Conservation (phyloP, 2,797 vertebrate species). For the Pyrocephalus nanus region DNA sequence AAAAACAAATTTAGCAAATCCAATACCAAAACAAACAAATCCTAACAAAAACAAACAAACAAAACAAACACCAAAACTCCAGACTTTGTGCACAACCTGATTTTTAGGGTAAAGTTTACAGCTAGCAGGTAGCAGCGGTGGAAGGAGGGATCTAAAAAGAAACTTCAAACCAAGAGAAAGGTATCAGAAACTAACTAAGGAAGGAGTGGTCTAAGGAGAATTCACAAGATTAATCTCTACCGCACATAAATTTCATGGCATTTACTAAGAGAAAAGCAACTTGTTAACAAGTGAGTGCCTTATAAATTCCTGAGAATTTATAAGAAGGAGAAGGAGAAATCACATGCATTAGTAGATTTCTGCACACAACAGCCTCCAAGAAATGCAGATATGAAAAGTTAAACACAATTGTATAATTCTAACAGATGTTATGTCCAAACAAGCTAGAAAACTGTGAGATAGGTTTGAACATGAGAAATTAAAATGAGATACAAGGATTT, state of each 20-base stretch:
- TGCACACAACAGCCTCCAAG: background rate
- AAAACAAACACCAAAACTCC: no score
- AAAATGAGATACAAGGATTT: background rate
- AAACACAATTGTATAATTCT: background rate
- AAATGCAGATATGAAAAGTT: background rate
- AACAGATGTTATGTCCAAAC: background rate
- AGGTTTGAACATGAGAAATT: background rate
- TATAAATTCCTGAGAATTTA: background rate
- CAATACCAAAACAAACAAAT: no score
- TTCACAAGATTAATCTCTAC: background rate
- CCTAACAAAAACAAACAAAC: background rate
- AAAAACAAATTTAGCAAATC: no score
- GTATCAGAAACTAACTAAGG: background rate
- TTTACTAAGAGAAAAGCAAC: background rate
- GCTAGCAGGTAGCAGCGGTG: background rate
- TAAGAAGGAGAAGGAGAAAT: background rate
- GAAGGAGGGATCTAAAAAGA: background rate
- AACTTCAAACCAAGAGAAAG: background rate
- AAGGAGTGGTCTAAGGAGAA: fast-evolving
- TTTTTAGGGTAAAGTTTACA: background rate
- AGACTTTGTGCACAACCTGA: background rate
- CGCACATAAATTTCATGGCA: background rate
- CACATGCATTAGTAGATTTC: background rate
- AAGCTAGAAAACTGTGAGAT: background rate
- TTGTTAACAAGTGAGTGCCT: background rate